A percentile compares a stretch with the other conserved stretches of the same genome.
phyloP scores from a whole-genome alignment of 2,888 invertebrate species.

The Trachelus iudaicus region DNA sequence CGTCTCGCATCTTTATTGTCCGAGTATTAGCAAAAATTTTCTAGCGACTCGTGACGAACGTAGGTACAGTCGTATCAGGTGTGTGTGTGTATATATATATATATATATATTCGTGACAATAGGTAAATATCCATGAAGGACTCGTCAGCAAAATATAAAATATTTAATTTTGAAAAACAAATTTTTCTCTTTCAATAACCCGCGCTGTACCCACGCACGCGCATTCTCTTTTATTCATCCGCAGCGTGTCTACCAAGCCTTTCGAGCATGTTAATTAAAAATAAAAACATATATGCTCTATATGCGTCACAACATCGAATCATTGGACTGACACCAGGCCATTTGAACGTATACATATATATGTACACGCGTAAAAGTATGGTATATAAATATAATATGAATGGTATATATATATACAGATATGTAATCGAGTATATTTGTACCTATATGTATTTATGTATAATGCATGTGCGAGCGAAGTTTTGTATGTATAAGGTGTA shows the following conservation, averaged over 20 bases:
- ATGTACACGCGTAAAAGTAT: not conserved
- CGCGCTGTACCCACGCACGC: not conserved
- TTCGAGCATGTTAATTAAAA: not conserved
- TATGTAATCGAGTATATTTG: not conserved
- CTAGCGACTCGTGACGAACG: not conserved
- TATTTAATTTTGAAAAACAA: not conserved
- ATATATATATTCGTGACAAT: no score
- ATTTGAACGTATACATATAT: not conserved
- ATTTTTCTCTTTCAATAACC: not conserved
- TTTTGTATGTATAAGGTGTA: not conserved
- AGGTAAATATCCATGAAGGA: no score
- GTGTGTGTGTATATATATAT: no score
- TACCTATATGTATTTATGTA: not conserved
- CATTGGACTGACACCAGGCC: not conserved
- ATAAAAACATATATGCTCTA: not conserved
- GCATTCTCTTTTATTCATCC: not conserved
- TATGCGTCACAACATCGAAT: not conserved
- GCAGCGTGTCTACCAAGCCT: not conserved
- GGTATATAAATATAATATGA: no score
- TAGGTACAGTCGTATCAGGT: not conserved
- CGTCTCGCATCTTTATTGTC: no score
- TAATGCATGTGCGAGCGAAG: not conserved
- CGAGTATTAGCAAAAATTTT: no score
- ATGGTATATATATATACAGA: not conserved
- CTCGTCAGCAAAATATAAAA: no score